phyloP scores from a whole-genome alignment of 2,888 invertebrate genomes.

The Boloria selene region DNA sequence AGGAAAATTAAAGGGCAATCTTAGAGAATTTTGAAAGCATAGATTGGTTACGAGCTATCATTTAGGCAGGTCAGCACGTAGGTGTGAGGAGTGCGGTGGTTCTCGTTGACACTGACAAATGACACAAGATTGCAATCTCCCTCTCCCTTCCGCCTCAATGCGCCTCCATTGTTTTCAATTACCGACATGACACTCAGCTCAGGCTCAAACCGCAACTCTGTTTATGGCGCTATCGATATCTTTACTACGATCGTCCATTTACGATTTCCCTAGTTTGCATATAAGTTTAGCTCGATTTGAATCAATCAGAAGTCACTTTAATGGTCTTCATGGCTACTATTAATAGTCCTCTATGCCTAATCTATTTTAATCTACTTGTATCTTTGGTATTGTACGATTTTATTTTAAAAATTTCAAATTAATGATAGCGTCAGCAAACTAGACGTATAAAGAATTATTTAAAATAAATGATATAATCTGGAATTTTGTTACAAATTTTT shows the following conservation, averaged over 20 bases:
- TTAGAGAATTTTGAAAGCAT: not conserved
- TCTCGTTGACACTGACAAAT: constrained; percentile 89
- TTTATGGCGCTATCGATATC: constrained; percentile 71
- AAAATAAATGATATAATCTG: no score
- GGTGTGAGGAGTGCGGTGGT: constrained; percentile 66
- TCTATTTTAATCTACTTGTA: constrained; percentile 7
- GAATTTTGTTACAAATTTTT: not conserved
- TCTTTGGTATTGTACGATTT: not conserved
- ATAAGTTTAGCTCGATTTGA: constrained; percentile 57
- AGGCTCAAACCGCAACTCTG: constrained; percentile 69
- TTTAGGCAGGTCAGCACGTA: constrained; percentile 73
- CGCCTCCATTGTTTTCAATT: constrained; percentile 81
- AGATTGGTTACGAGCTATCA: constrained; percentile 48
- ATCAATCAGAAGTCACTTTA: constrained; percentile 54
- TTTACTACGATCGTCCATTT: constrained; percentile 71
- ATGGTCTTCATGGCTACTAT: constrained; percentile 10
- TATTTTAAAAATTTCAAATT: not conserved
- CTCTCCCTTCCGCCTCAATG: constrained; percentile 73
- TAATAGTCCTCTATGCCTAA: constrained; percentile 32
- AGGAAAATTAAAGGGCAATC: not conserved
- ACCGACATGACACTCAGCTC: constrained; percentile 76
- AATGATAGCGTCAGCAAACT: no score
- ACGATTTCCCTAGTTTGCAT: constrained; percentile 66
- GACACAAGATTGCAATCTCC: constrained; percentile 89
- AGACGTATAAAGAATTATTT: no score